Conservation (phyloP, 2,797 vertebrate genomes). For the Tolypeutes matacus region DNA sequence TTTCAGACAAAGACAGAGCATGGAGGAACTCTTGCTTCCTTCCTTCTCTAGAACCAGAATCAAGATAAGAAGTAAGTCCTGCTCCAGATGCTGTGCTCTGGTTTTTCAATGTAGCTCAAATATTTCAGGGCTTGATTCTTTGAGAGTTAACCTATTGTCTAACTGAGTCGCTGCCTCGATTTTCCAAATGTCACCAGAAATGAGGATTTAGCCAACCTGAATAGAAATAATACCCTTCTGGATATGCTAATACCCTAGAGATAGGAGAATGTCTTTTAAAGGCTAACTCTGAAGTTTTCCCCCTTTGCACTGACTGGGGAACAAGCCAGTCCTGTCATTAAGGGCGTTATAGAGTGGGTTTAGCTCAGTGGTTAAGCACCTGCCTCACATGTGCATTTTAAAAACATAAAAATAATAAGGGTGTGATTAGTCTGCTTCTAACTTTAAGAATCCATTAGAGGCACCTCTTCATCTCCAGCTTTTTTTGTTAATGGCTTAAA, state of each 20-base stretch:
- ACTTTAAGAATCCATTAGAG: not conserved
- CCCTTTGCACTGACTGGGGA: not conserved
- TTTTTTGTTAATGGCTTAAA: not conserved
- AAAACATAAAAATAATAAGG: too few relatives aligned
- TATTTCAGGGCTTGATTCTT: conserved; percentile 27
- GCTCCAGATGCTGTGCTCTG: not conserved
- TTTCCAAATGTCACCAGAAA: not conserved
- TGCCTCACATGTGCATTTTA: too few relatives aligned
- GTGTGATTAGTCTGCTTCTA: not conserved
- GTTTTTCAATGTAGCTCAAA: not conserved
- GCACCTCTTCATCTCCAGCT: not conserved
- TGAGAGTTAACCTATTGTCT: not conserved
- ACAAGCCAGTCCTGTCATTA: not conserved
- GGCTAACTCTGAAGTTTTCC: not conserved
- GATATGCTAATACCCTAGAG: not conserved
- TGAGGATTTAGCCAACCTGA: not conserved
- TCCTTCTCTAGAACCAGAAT: not conserved
- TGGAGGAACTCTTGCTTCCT: not conserved
- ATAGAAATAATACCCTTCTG: conserved; percentile 1
- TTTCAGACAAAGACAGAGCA: conserved; percentile 6
- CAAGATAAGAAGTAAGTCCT: not conserved
- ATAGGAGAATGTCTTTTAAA: not conserved
- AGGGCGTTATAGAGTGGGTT: too few relatives aligned
- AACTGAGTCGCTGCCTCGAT: not conserved
- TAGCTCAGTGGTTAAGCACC: too few relatives aligned